These are phyloP conservation scores for Porites evermanni DNA, from an alignment of 92 coral and sea anemone genomes.

Conservation along the genomic window DNA sequence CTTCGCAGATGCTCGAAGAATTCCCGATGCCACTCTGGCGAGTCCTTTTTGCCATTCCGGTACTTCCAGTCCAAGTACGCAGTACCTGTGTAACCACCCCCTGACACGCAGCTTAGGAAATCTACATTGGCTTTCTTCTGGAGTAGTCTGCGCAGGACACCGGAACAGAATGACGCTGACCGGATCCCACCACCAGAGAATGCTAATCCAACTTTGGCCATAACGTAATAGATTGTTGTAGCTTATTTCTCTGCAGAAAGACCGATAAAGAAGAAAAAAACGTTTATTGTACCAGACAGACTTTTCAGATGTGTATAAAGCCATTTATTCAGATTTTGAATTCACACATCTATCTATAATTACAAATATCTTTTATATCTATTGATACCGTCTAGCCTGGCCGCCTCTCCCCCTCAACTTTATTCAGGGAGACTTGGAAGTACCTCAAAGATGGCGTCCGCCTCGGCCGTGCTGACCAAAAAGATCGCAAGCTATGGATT, in stretches of 20 bases:
- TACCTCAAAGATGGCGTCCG: too few species aligned
- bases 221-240: not conserved
- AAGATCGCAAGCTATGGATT: too few species aligned
- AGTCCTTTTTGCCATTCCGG: conserved; percentile 57
- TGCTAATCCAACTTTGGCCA: conserved; percentile 58
- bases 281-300: not conserved
- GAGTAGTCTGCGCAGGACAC: conserved; percentile 66
- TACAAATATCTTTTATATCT: too few species aligned
- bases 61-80: conserved; percentile 75
- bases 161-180: conserved; percentile 73
- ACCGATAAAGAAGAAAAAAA: not conserved
- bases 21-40: conserved; percentile 52
- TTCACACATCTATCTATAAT: too few species aligned
- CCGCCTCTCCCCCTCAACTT: too few species aligned
- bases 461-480: too few species aligned
- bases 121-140: conserved; percentile 49
- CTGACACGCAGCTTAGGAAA: conserved; percentile 72
- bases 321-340: too few species aligned
- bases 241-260: not conserved
- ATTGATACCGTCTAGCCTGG: too few species aligned
- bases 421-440: too few species aligned
- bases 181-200: conserved; percentile 76
- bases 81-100: conserved; percentile 69
- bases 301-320: too few species aligned
- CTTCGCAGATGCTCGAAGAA: conserved; percentile 59